Evolutionary conservation across 2,888 invertebrate genomes (phyloP).

Genomic region (Brenthis daphne): DNA sequence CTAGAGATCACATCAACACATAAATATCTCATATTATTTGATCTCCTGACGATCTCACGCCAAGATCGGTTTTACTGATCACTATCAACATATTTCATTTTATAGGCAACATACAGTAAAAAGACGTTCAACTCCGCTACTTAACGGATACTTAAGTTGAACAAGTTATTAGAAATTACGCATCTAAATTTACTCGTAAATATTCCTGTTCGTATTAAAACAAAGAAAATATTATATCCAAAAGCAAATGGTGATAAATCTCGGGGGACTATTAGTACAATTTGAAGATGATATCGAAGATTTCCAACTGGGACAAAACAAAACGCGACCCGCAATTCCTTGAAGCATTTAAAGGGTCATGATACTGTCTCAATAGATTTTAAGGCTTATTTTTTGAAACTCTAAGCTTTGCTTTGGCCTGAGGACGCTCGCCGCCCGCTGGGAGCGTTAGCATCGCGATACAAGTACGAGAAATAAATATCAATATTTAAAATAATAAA

Average conservation of each 20-base stretch:
- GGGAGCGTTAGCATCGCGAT: conserved; percentile 75
- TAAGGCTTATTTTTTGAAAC: conserved; percentile 45
- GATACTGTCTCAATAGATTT: conserved; percentile 43
- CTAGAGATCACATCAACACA: conserved; percentile 60
- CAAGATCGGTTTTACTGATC: conserved; percentile 59
- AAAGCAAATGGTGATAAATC: conserved; percentile 23
- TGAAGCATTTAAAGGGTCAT: conserved; percentile 61
- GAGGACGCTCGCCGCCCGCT: conserved; percentile 61
- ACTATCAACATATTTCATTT: conserved; percentile 55
- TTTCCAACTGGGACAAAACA: conserved; percentile 63
- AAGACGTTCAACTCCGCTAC: conserved; percentile 26
- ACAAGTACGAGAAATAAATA: conserved; percentile 77
- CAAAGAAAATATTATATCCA: conserved; percentile 22
- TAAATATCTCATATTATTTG: conserved; percentile 71
- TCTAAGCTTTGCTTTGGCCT: conserved; percentile 51
- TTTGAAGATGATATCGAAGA: conserved; percentile 63
- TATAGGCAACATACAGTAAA: conserved; percentile 31
- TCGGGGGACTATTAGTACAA: conserved; percentile 47
- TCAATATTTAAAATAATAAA: conserved; percentile 80
- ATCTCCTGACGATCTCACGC: conserved; percentile 54
- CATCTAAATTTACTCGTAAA: conserved; percentile 25
- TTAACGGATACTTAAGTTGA: conserved; percentile 20
- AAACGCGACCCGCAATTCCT: conserved; percentile 67
- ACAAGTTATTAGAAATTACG: conserved; percentile 29
- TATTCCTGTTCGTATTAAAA: conserved; percentile 13